Evolutionary conservation across 1,140 invertebrate species (phyloP), one percentile per base, ranked within the genome.

Genomic region (Bombyx mandarina): DNA sequence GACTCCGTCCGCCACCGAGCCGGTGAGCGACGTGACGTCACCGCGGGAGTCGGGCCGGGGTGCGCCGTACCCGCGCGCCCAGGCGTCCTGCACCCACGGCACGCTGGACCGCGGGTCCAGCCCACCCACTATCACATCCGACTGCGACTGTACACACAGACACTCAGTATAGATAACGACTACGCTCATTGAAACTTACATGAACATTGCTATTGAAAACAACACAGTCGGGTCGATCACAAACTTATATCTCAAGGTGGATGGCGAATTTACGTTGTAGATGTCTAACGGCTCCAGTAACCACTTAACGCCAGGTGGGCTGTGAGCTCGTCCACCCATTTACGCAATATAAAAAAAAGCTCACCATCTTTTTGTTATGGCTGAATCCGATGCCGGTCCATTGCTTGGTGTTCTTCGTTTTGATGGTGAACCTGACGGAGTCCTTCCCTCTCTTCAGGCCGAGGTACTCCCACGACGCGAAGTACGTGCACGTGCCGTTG

Each of bases 371-470:
- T 59, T 92, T 92, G 72, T 96, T 93, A 56, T 95, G 90, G 43
- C 95, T 97, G 82, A 99, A 98, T 9, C 94, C 97, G 63, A 99
- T 95, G 3, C 97, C 98, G 3, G 97, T 98, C 98, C 98, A 99
- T 9, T 91, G 90, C 60, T 96, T 92, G 0, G 90, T 92, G 61
- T 96, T 89, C 8, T 91, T 93, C 0, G 96, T 97, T 12, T 92
- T 90, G n/a, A 99, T 93, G 3, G 93, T 94, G 83, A 99, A 99
- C 35, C 90, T 89, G 52, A 99, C 93, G 26, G 93, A 90, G 76
- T 98, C 96, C 69, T 91, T 91, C 0, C 84, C 90, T 60, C 88
- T 83, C 59, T 88, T 89, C 61, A 89, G 88, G 7, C 93, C 92
- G 6, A 94, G 86, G 67, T 95, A 97, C 69, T 93, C 91, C 98